A percentile compares a stretch with the other conserved stretches of the same genome.
Evolutionary conservation across 2,113 vertebrate genomes (phyloP).

Genomic region (Dipodomys stephensi): DNA sequence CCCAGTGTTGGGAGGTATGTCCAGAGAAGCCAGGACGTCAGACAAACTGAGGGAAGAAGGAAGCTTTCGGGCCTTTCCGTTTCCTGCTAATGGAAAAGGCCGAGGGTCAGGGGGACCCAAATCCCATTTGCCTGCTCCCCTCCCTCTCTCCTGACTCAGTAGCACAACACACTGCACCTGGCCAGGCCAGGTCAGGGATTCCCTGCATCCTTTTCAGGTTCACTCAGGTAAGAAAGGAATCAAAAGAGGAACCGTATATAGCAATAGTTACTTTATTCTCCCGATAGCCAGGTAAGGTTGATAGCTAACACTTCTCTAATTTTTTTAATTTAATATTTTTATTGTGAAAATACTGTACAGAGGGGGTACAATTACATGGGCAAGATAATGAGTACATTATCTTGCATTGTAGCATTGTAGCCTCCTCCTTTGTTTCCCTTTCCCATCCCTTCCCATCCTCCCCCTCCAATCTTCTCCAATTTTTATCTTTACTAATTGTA

Average conservation of each 20-base stretch:
- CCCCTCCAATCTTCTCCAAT: neutral
- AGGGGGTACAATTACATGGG: too few species aligned
- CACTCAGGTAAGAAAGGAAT: neutral
- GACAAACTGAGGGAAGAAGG: neutral
- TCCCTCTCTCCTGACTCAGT: neutral
- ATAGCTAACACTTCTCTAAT: neutral
- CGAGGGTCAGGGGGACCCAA: neutral
- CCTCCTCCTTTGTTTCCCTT: too few species aligned
- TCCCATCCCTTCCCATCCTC: too few species aligned
- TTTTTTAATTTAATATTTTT: too few species aligned
- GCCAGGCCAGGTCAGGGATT: neutral
- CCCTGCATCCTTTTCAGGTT: neutral
- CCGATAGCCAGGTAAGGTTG: neutral
- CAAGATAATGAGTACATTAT: too few species aligned
- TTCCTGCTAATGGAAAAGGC: neutral
- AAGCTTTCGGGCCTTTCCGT: neutral
- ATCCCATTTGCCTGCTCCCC: neutral
- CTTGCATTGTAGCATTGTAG: too few species aligned
- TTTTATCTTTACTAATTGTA: neutral
- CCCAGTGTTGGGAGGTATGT: neutral
- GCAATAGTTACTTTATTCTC: neutral
- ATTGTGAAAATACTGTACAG: too few species aligned
- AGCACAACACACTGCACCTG: accelerated
- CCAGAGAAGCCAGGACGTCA: neutral
- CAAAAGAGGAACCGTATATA: neutral